Evolutionary conservation across 1,140 invertebrate species (phyloP).

Genomic region (Drosophila takahashii): DNA sequence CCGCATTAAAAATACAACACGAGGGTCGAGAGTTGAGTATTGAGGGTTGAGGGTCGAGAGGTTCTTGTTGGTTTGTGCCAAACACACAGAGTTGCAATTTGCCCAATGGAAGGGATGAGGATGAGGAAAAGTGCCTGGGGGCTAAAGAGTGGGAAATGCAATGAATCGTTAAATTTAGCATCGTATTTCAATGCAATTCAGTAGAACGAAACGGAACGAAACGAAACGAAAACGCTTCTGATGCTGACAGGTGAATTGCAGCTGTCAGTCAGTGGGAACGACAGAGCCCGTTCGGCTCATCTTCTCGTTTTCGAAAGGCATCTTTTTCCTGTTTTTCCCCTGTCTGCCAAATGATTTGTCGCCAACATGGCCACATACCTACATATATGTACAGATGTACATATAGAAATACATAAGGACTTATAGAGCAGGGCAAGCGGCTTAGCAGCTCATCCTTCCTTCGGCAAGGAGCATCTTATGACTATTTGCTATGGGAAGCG

Average conservation of each 20-base stretch:
- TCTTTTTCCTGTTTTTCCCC: slow-evolving; percentile 22
- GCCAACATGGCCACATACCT: slow-evolving; percentile 27
- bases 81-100: slow-evolving; percentile 75
- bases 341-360: slow-evolving; percentile 50
- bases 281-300: slow-evolving; percentile 10
- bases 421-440: slow-evolving; percentile 41
- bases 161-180: slow-evolving; percentile 83
- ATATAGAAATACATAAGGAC: not conserved
- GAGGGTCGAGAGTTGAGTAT: slow-evolving; percentile 1
- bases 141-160: slow-evolving; percentile 64
- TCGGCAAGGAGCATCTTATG: slow-evolving; percentile 22
- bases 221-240: slow-evolving; percentile 51
- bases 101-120: slow-evolving; percentile 7
- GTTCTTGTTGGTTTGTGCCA: slow-evolving; percentile 13
- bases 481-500: slow-evolving; percentile 40
- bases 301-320: slow-evolving; percentile 23
- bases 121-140: slow-evolving; percentile 34
- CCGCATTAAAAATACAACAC: slow-evolving; percentile 80
- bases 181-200: slow-evolving; percentile 82
- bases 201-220: slow-evolving; percentile 62
- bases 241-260: slow-evolving; percentile 80
- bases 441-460: slow-evolving; percentile 50
- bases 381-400: not conserved
- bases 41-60: not conserved
- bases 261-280: slow-evolving; percentile 67